Evolutionary conservation across 2,797 vertebrate genomes (phyloP).

Genomic region (Pangasius krempfi): DNA sequence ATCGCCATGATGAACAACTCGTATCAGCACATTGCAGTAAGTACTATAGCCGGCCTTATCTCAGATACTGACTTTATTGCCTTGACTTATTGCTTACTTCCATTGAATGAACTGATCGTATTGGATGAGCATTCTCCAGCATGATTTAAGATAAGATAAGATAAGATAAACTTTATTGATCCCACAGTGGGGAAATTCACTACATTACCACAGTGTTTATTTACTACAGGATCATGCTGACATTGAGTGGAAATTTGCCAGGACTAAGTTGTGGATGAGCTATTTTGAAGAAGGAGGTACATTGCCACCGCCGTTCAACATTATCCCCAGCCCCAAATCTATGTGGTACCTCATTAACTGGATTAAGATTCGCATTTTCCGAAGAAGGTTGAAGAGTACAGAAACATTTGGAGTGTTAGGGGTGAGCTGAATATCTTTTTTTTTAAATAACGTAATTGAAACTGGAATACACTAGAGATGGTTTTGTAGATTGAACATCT

Average conservation of each 20-base stretch:
- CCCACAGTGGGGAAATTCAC: too few relatives aligned
- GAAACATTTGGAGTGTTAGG: slow-evolving; percentile 90
- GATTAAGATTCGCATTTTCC: slow-evolving; percentile 83
- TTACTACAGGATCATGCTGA: slow-evolving; percentile 92
- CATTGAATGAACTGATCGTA: neutral
- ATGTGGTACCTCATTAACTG: slow-evolving; percentile 87
- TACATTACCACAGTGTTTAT: slow-evolving; percentile 8
- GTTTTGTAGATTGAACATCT: neutral
- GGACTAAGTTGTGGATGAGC: slow-evolving; percentile 99
- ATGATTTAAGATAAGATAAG: slow-evolving; percentile 3
- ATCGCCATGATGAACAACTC: slow-evolving; percentile 99
- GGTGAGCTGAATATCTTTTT: slow-evolving; percentile 74
- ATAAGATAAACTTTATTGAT: too few relatives aligned
- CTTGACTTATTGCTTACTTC: slow-evolving; percentile 17
- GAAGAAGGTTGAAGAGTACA: slow-evolving; percentile 77
- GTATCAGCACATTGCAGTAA: slow-evolving; percentile 97
- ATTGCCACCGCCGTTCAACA: slow-evolving; percentile 94
- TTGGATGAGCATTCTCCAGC: neutral
- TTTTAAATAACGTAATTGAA: neutral
- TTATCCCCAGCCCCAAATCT: slow-evolving; percentile 95
- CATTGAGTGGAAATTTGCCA: slow-evolving; percentile 99
- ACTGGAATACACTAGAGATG: neutral
- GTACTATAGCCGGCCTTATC: slow-evolving; percentile 58
- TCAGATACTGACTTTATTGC: neutral
- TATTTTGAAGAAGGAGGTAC: slow-evolving; percentile 99